Evolutionary conservation across 2,113 vertebrate species (phyloP).

Genomic region (Rissa tridactyla): DNA sequence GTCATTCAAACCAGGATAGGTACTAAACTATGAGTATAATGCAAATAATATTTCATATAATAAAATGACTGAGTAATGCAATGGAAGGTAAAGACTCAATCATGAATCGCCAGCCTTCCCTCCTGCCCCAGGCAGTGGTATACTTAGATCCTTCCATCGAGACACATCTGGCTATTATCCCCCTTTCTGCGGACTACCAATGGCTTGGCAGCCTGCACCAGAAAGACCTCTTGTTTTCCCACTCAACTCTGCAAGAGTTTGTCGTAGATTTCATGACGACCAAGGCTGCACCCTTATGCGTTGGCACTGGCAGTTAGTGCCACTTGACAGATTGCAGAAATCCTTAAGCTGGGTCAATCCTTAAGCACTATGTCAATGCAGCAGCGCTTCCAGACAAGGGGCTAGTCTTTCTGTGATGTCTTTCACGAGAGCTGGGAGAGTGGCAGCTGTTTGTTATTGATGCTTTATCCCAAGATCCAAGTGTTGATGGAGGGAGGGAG

Average conservation of each 20-base stretch:
- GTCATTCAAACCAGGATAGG: neutral
- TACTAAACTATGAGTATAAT: neutral
- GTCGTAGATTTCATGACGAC: neutral
- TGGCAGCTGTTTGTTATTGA: neutral
- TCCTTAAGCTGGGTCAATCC: neutral
- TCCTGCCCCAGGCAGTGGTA: neutral
- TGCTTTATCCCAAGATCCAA: neutral
- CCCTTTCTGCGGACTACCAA: neutral
- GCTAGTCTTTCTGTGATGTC: neutral
- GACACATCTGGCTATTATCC: neutral
- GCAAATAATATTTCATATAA: neutral
- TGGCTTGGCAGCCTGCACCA: neutral
- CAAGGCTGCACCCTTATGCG: neutral
- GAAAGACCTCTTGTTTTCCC: neutral
- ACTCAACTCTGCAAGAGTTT: neutral
- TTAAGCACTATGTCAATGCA: neutral
- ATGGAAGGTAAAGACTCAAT: neutral
- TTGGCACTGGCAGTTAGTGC: neutral
- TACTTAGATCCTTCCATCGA: neutral
- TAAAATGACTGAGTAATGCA: neutral
- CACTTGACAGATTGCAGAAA: neutral
- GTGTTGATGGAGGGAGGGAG: neutral
- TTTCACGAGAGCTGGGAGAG: neutral
- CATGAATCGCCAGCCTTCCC: neutral
- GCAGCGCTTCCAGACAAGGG: neutral